Conservation (phyloP, 2,888 invertebrate species). For the Mimas tiliae region DNA sequence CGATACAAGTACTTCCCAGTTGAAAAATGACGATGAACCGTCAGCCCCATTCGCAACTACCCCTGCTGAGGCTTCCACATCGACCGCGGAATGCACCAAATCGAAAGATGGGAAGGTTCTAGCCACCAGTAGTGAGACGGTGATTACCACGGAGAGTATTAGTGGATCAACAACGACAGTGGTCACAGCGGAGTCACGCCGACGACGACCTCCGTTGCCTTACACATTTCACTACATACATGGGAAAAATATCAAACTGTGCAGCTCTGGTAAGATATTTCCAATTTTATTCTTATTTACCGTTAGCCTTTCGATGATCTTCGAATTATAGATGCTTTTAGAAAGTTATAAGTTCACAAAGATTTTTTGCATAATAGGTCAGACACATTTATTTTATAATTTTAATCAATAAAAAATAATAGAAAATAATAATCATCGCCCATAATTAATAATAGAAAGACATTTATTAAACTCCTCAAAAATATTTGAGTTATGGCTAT, state of each 20-base stretch:
- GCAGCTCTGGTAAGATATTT: slow-evolving; percentile 61
- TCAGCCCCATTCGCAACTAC: not conserved
- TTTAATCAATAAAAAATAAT: no score
- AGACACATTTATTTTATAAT: no score
- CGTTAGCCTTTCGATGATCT: no score
- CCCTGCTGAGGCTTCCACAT: slow-evolving; percentile 9
- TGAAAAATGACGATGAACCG: not conserved
- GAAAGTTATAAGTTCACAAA: no score
- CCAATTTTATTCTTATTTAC: no score
- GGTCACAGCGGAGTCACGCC: slow-evolving; percentile 37
- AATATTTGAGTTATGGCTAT: no score
- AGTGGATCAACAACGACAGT: slow-evolving; percentile 25
- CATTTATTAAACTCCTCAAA: no score
- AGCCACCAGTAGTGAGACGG: slow-evolving; percentile 17
- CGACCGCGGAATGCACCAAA: slow-evolving; percentile 6
- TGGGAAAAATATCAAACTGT: slow-evolving; percentile 91
- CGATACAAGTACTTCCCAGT: not conserved
- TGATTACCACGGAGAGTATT: slow-evolving; percentile 16
- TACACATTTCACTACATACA: slow-evolving; percentile 93
- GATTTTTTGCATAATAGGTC: no score
- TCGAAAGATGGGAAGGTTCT: not conserved
- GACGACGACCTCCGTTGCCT: slow-evolving; percentile 69
- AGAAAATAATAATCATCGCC: no score
- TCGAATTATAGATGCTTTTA: no score
- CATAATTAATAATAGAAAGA: no score